A percentile compares a stretch with the other conserved stretches of the same genome.
Conservation (phyloP, 2,797 vertebrate genomes). For the Darevskia nairensis region DNA sequence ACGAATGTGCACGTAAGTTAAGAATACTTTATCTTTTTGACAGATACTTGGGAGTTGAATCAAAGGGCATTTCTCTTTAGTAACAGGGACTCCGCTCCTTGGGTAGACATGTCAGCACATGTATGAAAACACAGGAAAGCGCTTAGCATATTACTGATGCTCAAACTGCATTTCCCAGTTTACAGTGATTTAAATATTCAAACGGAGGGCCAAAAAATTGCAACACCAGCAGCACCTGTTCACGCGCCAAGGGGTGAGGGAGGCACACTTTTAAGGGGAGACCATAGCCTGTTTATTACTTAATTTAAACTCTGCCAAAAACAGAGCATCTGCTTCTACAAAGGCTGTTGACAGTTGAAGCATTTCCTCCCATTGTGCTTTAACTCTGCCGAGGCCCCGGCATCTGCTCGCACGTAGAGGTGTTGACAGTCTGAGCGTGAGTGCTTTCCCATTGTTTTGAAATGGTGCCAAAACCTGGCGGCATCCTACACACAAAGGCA, state of each 20-base stretch:
- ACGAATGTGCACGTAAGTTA: not conserved
- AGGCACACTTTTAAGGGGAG: constrained; percentile 28
- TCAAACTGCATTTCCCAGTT: constrained; percentile 15
- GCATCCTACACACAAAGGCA: constrained; percentile 65
- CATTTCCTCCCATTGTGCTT: constrained; percentile 63
- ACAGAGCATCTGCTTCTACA: constrained; percentile 65
- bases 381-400: constrained; percentile 66
- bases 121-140: constrained; percentile 28
- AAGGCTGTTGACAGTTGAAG: constrained; percentile 70
- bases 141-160: constrained; percentile 7
- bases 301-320: constrained; percentile 58
- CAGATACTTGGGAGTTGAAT: not conserved
- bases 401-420: constrained; percentile 70
- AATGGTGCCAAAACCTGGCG: constrained; percentile 59
- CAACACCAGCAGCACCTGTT: constrained; percentile 32
- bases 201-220: not conserved
- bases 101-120: constrained; percentile 1
- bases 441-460: constrained; percentile 67
- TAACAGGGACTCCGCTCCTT: not conserved
- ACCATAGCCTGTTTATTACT: constrained; percentile 1
- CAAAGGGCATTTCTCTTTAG: not conserved
- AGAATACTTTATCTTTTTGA: not conserved
- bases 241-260: not conserved
- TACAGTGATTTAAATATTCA: constrained; percentile 40
- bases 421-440: constrained; percentile 70